Evolutionary conservation across 2,113 vertebrate species (phyloP), one percentile per base, ranked within the genome.

Genomic region (Ivindomyrus marchei): DNA sequence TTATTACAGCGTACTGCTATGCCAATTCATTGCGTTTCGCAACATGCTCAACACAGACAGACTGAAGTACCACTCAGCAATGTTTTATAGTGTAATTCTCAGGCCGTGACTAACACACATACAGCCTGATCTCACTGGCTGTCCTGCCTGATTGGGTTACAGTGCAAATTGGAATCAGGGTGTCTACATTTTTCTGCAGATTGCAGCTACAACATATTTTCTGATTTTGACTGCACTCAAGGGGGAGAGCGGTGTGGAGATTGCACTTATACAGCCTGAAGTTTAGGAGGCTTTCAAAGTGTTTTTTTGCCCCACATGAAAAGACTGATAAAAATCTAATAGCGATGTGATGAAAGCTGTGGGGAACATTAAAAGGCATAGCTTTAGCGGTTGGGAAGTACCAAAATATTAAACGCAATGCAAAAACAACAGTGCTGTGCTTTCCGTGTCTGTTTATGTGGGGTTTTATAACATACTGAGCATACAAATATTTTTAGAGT

Each of bases 201-300:
- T 80, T 21, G 19, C 74, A 56, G 74, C 88, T 21, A 46, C 88
- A 36, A 87, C 85, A 52, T 52, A 84, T 53, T 62, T 42, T 88
- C 53, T 42, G 56, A 56, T 62, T 88, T 66, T 66, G 17, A 62
- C 36, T 62, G 36, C 21, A 42, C 50, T 88, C 36, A 45, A 66
- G 56, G 19, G 52, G 36, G 39, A 62, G 87, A 42, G 39, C 21
- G 10, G 53, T 66, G 17, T 62, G 53, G 58, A 62, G 56, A 88
- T 66, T 66, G 19, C 62, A 39, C 52, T 21, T 13, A 21, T 58
- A 88, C 7, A 31, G 53, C 87, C 7, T 58, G 31, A 88, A 62
- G 39, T 58, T 58, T 88, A 62, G 53, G 13, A 89, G 74, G 31
- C 36, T 89, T 83, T 84, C 70, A 80, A 84, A 89, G 88, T 53